Conservation (phyloP, 2,888 invertebrate genomes). For the Melieria crassipennis region DNA sequence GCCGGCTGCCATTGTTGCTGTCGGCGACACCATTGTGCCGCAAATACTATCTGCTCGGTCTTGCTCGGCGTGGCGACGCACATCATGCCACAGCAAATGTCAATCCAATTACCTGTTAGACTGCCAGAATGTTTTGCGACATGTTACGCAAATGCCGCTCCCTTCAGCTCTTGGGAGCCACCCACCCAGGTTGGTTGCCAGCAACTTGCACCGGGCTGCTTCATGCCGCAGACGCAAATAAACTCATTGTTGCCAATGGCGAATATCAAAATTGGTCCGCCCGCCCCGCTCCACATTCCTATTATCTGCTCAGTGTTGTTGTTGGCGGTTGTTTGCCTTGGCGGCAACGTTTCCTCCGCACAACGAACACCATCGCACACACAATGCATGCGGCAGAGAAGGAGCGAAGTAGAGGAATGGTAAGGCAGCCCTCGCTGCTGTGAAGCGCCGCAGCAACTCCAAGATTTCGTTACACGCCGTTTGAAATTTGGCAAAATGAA, state of each 20-base stretch:
- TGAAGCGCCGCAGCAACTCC: background rate
- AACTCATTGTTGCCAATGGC: constrained; percentile 43
- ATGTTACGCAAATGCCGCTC: constrained; percentile 51
- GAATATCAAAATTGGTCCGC: constrained; percentile 19
- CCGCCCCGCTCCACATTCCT: constrained; percentile 1
- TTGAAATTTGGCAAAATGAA: background rate
- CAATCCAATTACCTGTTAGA: constrained; percentile 63
- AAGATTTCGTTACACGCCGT: background rate
- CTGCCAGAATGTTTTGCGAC: constrained; percentile 59
- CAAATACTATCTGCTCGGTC: no score
- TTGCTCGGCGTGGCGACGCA: no score
- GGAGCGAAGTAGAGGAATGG: no score
- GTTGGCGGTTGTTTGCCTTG: background rate
- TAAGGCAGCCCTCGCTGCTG: background rate
- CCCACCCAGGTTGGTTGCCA: no score
- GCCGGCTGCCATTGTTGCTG: no score
- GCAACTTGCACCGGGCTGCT: no score
- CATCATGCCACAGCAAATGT: constrained; percentile 55
- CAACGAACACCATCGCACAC: no score
- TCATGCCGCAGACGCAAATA: constrained; percentile 22
- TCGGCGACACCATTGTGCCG: no score
- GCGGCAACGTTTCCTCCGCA: no score
- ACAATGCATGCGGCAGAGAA: no score
- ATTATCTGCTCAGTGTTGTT: background rate
- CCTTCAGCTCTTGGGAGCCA: background rate